These are phyloP conservation scores for Oncorhynchus kisutch DNA, from an alignment of 2,113 vertebrate genomes.

Conservation along the genomic window DNA sequence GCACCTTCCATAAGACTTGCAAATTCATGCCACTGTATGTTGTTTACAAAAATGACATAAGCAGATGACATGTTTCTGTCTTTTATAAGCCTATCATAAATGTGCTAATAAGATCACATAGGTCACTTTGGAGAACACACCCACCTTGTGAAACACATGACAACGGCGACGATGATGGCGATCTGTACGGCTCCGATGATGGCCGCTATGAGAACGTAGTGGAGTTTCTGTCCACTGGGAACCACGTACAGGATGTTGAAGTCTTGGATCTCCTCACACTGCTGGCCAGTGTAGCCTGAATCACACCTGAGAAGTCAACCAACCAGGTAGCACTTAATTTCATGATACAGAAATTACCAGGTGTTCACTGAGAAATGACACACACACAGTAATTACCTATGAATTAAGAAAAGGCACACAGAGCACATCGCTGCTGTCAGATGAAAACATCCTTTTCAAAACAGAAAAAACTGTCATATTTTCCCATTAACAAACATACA, in stretches of 20 bases:
- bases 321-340: no score
- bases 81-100: no score
- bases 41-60: neutral
- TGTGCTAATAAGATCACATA: neutral
- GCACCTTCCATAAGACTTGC: neutral
- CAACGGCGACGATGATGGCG: slow-evolving; percentile 94
- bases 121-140: slow-evolving; percentile 24
- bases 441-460: no score
- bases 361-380: no score
- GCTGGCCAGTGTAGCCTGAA: slow-evolving; percentile 89
- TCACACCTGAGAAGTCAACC: slow-evolving; percentile 81
- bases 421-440: no score
- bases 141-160: slow-evolving; percentile 99
- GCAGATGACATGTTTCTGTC: no score
- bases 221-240: slow-evolving; percentile 96
- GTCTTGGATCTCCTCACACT: slow-evolving; percentile 93
- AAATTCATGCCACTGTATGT: neutral
- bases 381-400: no score
- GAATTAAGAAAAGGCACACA: no score
- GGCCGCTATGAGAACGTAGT: slow-evolving; percentile 96
- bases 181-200: slow-evolving; percentile 98
- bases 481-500: no score
- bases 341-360: no score
- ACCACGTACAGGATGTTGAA: slow-evolving; percentile 98
- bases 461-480: no score